Conservation (phyloP, 2,113 vertebrate genomes). For the Platanista minor region DNA sequence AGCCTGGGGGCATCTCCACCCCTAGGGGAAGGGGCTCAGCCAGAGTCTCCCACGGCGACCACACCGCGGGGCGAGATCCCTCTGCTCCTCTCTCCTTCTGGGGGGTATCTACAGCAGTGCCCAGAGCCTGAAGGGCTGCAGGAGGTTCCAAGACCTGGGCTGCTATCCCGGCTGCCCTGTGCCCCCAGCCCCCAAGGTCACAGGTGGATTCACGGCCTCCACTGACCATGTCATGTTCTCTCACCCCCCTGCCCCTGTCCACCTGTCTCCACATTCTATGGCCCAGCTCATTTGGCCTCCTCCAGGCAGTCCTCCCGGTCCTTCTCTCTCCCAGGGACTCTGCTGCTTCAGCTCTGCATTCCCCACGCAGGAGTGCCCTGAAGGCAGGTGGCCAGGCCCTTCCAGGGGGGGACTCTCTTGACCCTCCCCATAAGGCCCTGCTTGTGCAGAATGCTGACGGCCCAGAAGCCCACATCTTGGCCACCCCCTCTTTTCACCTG, state of each 20-base stretch:
- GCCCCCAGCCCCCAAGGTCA: background rate
- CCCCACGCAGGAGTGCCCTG: too few relatives aligned
- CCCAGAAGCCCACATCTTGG: background rate
- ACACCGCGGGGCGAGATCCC: rapidly evolving
- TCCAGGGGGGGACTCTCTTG: background rate
- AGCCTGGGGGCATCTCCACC: background rate
- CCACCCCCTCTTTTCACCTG: background rate
- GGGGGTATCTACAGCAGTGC: too few relatives aligned
- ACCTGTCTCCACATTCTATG: background rate
- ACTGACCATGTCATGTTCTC: background rate
- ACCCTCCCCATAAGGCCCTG: background rate
- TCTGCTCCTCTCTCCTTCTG: background rate
- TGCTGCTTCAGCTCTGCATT: background rate
- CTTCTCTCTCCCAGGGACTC: background rate
- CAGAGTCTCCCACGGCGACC: background rate
- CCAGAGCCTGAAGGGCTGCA: background rate
- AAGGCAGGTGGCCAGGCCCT: background rate
- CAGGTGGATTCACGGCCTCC: background rate
- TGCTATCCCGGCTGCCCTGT: background rate
- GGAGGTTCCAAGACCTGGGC: background rate
- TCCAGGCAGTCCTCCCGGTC: background rate
- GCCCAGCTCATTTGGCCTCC: background rate
- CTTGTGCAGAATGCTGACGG: background rate
- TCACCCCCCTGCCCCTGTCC: background rate
- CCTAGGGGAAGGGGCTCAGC: background rate